These are phyloP conservation scores for Eurystomus gularis DNA, from an alignment of 2,113 vertebrate genomes.

Conservation along the genomic window DNA sequence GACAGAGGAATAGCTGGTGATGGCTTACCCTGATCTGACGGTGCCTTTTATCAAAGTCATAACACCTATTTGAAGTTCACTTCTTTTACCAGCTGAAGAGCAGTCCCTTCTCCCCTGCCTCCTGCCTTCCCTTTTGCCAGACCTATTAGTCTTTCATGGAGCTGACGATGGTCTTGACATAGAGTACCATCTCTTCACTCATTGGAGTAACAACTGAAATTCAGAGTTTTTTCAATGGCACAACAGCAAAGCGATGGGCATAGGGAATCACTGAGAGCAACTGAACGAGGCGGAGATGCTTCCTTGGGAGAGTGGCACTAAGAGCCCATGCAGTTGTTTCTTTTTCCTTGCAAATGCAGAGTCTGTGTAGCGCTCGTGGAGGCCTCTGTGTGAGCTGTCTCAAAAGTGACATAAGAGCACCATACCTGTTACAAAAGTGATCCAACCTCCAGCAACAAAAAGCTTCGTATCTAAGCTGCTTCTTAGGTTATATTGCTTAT, in stretches of 20 bases:
- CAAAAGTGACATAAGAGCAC: background rate
- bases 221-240: background rate
- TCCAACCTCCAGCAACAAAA: background rate
- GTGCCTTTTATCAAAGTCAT: background rate
- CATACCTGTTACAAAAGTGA: background rate
- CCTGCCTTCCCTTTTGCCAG: background rate
- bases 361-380: background rate
- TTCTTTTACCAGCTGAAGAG: background rate
- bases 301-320: background rate
- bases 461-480: background rate
- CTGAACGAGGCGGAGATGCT: background rate
- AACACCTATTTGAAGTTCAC: background rate
- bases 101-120: background rate
- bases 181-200: background rate
- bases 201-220: background rate
- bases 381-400: background rate
- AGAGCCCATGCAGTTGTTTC: background rate
- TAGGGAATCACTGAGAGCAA: background rate
- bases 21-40: background rate
- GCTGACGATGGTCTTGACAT: background rate
- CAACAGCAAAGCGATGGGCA: background rate
- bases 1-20: background rate
- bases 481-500: background rate
- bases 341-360: background rate
- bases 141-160: background rate